These are phyloP conservation scores for Troglohyphantes excavatus DNA, from an alignment of 2,888 invertebrate species.

Conservation along the genomic window DNA sequence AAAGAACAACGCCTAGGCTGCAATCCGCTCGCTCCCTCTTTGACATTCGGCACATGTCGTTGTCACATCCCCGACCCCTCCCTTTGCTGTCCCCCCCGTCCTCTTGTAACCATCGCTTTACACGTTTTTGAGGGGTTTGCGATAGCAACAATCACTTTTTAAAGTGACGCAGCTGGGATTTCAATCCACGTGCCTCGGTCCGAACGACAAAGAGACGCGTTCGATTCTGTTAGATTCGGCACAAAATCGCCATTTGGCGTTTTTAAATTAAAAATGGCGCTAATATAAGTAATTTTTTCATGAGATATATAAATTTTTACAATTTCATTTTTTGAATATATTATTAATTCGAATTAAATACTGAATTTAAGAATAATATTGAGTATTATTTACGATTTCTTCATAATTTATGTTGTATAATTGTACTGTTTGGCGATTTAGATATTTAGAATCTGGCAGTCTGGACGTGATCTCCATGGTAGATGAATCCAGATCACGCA, in stretches of 20 bases:
- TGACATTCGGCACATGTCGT: conserved; percentile 63
- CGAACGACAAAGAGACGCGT: not conserved
- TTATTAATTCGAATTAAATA: too few species aligned
- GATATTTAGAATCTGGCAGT: conserved; percentile 19
- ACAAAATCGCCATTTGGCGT: too few species aligned
- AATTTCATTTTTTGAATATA: too few species aligned
- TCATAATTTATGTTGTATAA: too few species aligned
- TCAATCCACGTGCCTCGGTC: conserved; percentile 1
- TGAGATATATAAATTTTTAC: too few species aligned
- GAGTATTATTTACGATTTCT: too few species aligned
- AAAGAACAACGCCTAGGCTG: not conserved
- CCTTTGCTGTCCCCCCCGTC: not conserved
- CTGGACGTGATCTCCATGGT: conserved; percentile 56
- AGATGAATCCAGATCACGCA: not conserved
- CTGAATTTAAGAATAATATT: too few species aligned
- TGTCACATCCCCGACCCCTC: conserved; percentile 21
- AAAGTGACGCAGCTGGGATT: conserved; percentile 71
- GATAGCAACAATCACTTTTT: conserved; percentile 71
- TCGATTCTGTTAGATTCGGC: too few species aligned
- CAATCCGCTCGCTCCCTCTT: not conserved
- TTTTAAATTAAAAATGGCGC: too few species aligned
- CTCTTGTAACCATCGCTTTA: conserved; percentile 22
- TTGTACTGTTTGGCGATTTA: too few species aligned
- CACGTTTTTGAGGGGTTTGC: conserved; percentile 65
- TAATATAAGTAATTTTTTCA: too few species aligned